These are phyloP conservation scores for Frankliniella intonsa DNA, from an alignment of 2,888 invertebrate species.

Conservation along the genomic window DNA sequence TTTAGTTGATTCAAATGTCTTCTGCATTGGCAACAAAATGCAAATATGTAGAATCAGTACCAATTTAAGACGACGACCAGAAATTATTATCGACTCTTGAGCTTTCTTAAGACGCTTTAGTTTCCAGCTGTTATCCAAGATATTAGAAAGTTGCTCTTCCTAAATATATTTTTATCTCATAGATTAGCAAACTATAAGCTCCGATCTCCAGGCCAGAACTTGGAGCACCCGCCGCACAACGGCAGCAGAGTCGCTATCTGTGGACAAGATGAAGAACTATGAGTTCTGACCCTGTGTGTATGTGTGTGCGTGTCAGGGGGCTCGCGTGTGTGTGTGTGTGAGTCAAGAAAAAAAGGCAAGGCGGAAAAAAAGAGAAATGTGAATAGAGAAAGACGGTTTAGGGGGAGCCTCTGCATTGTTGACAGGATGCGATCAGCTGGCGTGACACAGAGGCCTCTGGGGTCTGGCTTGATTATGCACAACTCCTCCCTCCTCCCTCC, in stretches of 20 bases:
- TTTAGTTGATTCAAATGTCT: too few species aligned
- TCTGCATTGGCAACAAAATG: too few species aligned
- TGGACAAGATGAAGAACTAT: neutral
- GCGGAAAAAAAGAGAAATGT: neutral
- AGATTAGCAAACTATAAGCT: neutral
- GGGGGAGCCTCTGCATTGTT: constrained; percentile 19
- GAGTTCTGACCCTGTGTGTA: neutral
- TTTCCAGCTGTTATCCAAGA: too few species aligned
- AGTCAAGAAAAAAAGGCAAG: neutral
- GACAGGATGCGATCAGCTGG: constrained; percentile 9
- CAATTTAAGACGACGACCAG: too few species aligned
- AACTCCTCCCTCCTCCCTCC: neutral
- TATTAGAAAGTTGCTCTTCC: neutral
- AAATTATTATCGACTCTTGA: too few species aligned
- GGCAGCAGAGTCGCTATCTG: constrained; percentile 13
- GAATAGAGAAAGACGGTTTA: neutral
- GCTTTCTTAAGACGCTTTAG: too few species aligned
- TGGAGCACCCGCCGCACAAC: neutral
- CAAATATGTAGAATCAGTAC: neutral
- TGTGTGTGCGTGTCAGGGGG: too few species aligned
- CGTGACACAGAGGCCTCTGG: neutral
- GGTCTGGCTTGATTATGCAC: constrained; percentile 10
- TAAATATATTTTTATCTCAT: neutral
- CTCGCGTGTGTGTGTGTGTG: neutral
- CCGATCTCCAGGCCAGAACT: neutral